Evolutionary conservation across 2,113 vertebrate genomes (phyloP), one percentile per base, ranked within the genome.

Genomic region (Scolopax mira): DNA sequence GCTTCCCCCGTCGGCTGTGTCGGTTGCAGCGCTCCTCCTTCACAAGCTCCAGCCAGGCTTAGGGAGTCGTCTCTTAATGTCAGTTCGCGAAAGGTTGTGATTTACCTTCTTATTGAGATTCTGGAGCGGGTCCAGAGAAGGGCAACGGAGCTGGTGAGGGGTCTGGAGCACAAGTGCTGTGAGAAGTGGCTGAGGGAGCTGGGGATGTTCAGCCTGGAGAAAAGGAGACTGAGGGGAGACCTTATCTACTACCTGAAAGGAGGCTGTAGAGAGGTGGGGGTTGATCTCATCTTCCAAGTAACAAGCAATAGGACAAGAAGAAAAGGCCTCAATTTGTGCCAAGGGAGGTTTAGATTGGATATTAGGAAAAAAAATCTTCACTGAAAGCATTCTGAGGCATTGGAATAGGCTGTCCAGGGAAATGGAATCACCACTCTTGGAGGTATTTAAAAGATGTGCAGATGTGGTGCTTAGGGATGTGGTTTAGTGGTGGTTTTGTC

Each of bases 41-140:
- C 54, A 0, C 31, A 1, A 11, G 33, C 3, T 3, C 37, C 51
- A 4, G 60, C 17, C 69, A 0, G 11, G 3, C 11, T 37, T 30
- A 7, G 6, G 42, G 31, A 13, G 12, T 27, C 42, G 24, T 42
- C 65, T 70, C 67, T 77, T 57, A 33, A n/a, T 15, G 80, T 24
- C 10, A 0, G 2, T 48, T 24, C 28, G 66, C 58, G 18, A 8
- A 81, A 72, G 37, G n/a, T 70, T 71, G 79, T 42, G 64, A 9
- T 72, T 94, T 88, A 61, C 37, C 60, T 95, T 46, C 57, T 24
- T 25, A 37, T 24, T 15, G 58, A 61, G 58, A 25, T 37, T 61
- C 58, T 60, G n/a, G 58, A 37, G 58, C 4, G 58, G 6, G 23
- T 37, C n/a, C 35, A 61, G 58, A 61, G 35, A 61, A 37, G 23